Evolutionary conservation across 2,888 invertebrate genomes (phyloP), one percentile per base, ranked within the genome.

Genomic region (Hanleya hanleyi): DNA sequence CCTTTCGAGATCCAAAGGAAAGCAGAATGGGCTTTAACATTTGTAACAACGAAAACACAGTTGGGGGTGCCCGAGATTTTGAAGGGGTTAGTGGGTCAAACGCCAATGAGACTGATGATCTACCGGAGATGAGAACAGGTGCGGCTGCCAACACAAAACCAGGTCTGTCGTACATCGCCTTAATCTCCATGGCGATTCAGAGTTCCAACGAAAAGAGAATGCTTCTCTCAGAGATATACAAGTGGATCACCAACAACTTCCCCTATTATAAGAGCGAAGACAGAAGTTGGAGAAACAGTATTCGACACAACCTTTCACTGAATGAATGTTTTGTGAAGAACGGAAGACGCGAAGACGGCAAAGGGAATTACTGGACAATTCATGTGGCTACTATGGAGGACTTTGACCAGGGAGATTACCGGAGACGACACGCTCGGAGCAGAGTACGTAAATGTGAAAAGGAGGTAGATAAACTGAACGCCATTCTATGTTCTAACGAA

Each of bases 261-360:
- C 69, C 79, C 29, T 76, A 77, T 57, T 79, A 70, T 71, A 47
- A 70, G 37, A 68, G 51, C 26, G 38, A 61, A 33, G 73, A 79
- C 41, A 66, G 68, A 36, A 69, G 71, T 41, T 80, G 80, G 80
- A 69, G 76, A 38, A 80, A 80, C 73, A 75, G 75, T 61, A 68
- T 80, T 61, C 72, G 80, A 12, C 80, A 80, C 49, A 80, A 80
- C 69, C 73, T 80, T 66, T 74, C 74, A 29, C 73, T 80, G 32
- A 80, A 80, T 72, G 80, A 80, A 65, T 80, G 80, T 66, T 80
- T 80, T 71, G 66, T 78, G 37, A 79, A 79, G 41, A 37, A 74
- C 41, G 68, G 71, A 26, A 33, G 74, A 26, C 36, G 69, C 15
- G 78, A 77, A 15, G 73, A 67, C 51, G 78, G 78, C 29, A 78